These are phyloP conservation scores for Lissonota sp. DNA, from an alignment of 2,888 invertebrate genomes.

Conservation along the genomic window DNA sequence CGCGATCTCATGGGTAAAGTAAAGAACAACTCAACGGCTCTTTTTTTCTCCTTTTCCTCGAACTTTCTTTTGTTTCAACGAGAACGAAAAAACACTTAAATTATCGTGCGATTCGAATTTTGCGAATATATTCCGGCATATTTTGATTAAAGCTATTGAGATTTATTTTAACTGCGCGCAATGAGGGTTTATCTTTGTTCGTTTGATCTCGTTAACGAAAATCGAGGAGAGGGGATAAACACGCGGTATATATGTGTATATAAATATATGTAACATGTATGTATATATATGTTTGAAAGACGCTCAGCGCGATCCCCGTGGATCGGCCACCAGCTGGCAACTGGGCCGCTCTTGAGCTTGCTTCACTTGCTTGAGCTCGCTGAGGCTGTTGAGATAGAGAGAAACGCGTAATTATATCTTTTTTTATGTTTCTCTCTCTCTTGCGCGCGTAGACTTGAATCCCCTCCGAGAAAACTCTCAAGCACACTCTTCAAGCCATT, in stretches of 20 bases:
- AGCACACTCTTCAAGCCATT: no score
- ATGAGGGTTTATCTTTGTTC: slow-evolving; percentile 13
- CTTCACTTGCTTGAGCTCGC: slow-evolving; percentile 50
- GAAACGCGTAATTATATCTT: slow-evolving; percentile 55
- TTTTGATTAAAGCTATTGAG: no score
- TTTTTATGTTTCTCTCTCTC: slow-evolving; percentile 60
- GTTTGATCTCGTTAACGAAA: slow-evolving; percentile 24
- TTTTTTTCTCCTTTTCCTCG: no score
- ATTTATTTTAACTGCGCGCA: slow-evolving; percentile 4
- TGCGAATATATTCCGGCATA: no score
- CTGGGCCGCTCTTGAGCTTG: slow-evolving; percentile 68
- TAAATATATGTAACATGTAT: neutral
- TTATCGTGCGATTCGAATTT: no score
- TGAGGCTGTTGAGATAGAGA: slow-evolving; percentile 40
- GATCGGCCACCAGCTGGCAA: slow-evolving; percentile 78
- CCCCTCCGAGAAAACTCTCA: no score
- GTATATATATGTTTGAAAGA: slow-evolving; percentile 3
- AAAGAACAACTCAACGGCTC: no score
- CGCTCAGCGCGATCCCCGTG: slow-evolving; percentile 67
- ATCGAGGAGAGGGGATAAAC: slow-evolving; percentile 9
- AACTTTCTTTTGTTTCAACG: no score
- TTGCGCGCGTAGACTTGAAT: neutral
- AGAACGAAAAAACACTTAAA: no score
- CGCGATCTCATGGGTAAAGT: slow-evolving; percentile 56
- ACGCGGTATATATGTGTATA: neutral